phyloP scores from a whole-genome alignment of 2,113 vertebrate genomes.

The Colinus virginianus region DNA sequence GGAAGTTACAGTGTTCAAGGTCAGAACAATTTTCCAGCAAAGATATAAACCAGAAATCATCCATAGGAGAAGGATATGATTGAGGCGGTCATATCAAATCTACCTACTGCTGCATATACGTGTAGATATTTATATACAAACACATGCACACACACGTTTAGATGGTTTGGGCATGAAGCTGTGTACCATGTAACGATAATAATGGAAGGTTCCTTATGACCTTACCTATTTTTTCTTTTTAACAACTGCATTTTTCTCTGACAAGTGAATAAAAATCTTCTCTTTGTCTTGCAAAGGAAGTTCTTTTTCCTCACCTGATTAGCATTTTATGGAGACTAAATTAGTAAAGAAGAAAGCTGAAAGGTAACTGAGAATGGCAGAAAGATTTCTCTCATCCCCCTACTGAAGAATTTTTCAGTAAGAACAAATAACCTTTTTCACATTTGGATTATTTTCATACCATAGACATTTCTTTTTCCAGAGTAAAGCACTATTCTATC shows the following conservation, averaged over 20 bases:
- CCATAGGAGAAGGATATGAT: background rate
- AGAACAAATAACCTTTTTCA: background rate
- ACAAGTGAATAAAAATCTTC: background rate
- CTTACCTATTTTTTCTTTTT: background rate
- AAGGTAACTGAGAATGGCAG: background rate
- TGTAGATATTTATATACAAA: background rate
- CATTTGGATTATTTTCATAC: background rate
- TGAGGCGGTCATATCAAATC: background rate
- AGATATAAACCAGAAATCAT: background rate
- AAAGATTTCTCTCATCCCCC: background rate
- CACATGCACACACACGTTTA: background rate
- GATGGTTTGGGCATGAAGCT: background rate
- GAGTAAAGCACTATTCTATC: background rate
- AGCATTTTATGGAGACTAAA: background rate
- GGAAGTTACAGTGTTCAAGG: background rate
- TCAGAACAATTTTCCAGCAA: background rate
- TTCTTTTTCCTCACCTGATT: fast-evolving
- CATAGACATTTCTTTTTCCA: background rate
- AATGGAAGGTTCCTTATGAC: background rate
- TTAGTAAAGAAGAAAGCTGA: background rate
- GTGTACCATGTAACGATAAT: background rate
- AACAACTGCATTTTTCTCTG: background rate
- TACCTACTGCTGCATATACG: background rate
- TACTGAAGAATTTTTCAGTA: background rate
- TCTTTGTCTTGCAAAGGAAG: background rate